Conservation (phyloP, 1,140 invertebrate species). For the Drosophila tristis region DNA sequence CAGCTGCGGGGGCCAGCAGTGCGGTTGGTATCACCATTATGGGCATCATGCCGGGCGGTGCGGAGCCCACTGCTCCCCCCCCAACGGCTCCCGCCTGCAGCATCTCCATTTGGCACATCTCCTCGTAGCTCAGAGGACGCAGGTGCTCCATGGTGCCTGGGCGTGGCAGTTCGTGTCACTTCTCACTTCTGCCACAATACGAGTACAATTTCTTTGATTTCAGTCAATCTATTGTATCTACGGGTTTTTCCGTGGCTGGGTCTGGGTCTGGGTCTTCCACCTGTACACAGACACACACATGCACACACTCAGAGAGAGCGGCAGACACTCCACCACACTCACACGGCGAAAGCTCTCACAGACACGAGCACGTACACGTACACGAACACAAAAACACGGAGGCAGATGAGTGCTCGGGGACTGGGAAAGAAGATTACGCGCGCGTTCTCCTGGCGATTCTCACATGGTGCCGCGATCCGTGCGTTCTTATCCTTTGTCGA, state of each 20-base stretch:
- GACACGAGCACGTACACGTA: no score
- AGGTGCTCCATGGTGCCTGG: slow-evolving; percentile 70
- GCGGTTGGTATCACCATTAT: slow-evolving; percentile 82
- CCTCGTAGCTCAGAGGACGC: slow-evolving; percentile 77
- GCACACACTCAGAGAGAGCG: background rate
- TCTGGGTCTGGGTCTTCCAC: slow-evolving; percentile 42
- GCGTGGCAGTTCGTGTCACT: slow-evolving; percentile 46
- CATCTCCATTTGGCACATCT: slow-evolving; percentile 81
- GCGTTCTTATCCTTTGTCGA: slow-evolving; percentile 45
- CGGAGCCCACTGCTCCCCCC: slow-evolving; percentile 20
- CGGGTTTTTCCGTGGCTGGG: background rate
- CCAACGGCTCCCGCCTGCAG: slow-evolving; percentile 55
- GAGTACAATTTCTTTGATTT: slow-evolving; percentile 13
- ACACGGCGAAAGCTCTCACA: slow-evolving; percentile 13
- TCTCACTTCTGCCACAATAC: slow-evolving; percentile 26
- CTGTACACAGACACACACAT: slow-evolving; percentile 33
- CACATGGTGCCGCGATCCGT: slow-evolving; percentile 25
- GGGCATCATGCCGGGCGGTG: slow-evolving; percentile 63
- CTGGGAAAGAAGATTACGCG: slow-evolving; percentile 60
- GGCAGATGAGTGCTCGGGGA: background rate
- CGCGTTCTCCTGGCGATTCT: slow-evolving; percentile 62
- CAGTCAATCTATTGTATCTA: background rate
- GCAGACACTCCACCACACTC: background rate
- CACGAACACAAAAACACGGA: no score
- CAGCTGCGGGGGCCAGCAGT: slow-evolving; percentile 47